These are phyloP conservation scores for Bujurquina vittata DNA, from an alignment of 2,113 vertebrate species.

Conservation along the genomic window DNA sequence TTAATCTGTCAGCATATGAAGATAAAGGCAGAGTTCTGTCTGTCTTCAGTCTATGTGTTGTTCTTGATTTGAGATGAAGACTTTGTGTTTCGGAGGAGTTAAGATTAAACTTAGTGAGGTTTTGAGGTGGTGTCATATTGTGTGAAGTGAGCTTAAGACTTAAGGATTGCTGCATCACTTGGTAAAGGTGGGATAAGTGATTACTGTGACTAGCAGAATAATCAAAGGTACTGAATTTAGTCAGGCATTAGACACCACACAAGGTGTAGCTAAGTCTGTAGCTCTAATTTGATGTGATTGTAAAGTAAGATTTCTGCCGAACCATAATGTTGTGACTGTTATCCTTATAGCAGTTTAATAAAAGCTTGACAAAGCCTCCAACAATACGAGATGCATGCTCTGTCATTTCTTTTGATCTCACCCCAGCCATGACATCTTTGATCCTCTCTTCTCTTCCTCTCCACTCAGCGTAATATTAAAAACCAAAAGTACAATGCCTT, in stretches of 20 bases:
- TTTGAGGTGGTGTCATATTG: constrained; percentile 20
- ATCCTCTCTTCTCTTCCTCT: constrained; percentile 62
- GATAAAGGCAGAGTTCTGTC: constrained; percentile 37
- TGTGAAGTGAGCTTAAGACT: constrained; percentile 18
- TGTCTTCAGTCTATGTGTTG: constrained; percentile 26
- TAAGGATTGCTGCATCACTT: constrained; percentile 12
- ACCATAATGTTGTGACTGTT: constrained; percentile 37
- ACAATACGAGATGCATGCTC: constrained; percentile 55
- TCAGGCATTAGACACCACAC: constrained; percentile 13
- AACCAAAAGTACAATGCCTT: constrained; percentile 54
- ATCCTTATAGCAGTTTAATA: constrained; percentile 43
- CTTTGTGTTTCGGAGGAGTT: constrained; percentile 24
- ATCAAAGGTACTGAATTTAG: constrained; percentile 19
- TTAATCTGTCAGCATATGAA: constrained; percentile 54
- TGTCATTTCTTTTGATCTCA: constrained; percentile 65
- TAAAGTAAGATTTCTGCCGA: constrained; percentile 26
- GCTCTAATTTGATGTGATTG: constrained; percentile 23
- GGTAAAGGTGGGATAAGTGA: constrained; percentile 35
- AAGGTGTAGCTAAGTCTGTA: constrained; percentile 17
- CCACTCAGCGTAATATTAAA: constrained; percentile 67
- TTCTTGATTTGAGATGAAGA: constrained; percentile 27
- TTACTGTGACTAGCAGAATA: constrained; percentile 28
- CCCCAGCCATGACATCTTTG: constrained; percentile 60
- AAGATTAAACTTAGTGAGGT: constrained; percentile 36
- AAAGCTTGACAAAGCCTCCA: constrained; percentile 60